Percentiles rank a stretch among this genome's conserved stretches.
Conservation (phyloP, 1,140 invertebrate species). For the Drosophila sp. region DNA sequence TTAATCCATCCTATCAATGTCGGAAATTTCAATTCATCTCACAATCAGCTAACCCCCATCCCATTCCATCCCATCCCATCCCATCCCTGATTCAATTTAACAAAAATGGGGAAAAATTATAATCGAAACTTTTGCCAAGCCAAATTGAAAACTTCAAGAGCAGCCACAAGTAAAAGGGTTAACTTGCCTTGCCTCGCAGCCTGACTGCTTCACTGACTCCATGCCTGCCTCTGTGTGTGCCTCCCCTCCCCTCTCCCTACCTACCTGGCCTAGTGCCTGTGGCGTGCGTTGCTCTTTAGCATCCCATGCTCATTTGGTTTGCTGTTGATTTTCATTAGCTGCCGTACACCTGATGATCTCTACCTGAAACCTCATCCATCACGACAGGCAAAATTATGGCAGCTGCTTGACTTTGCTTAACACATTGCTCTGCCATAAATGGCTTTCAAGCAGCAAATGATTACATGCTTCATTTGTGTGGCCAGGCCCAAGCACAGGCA, state of each 20-base stretch:
- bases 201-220: background rate
- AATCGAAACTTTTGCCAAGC: constrained; percentile 24
- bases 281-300: constrained; percentile 62
- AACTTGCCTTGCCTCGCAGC: constrained; percentile 12
- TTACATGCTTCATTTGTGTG: constrained; percentile 53
- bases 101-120: constrained; percentile 21
- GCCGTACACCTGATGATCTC: constrained; percentile 26
- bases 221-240: background rate
- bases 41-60: constrained; percentile 7
- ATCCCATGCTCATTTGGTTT: constrained; percentile 30
- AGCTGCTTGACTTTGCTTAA: constrained; percentile 58
- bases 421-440: constrained; percentile 57
- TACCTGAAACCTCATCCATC: constrained; percentile 56
- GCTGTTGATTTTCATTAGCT: constrained; percentile 69
- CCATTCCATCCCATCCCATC: background rate
- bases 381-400: constrained; percentile 51
- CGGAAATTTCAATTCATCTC: constrained; percentile 39
- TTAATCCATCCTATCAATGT: constrained; percentile 60
- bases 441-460: constrained; percentile 28
- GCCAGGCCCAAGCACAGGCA: background rate
- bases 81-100: constrained; percentile 52
- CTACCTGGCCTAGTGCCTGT: background rate
- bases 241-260: too few species aligned
- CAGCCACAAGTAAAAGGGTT: constrained; percentile 10
- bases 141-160: constrained; percentile 47